Evolutionary conservation across 2,797 vertebrate genomes (phyloP).

Genomic region (Rallus crepitans): DNA sequence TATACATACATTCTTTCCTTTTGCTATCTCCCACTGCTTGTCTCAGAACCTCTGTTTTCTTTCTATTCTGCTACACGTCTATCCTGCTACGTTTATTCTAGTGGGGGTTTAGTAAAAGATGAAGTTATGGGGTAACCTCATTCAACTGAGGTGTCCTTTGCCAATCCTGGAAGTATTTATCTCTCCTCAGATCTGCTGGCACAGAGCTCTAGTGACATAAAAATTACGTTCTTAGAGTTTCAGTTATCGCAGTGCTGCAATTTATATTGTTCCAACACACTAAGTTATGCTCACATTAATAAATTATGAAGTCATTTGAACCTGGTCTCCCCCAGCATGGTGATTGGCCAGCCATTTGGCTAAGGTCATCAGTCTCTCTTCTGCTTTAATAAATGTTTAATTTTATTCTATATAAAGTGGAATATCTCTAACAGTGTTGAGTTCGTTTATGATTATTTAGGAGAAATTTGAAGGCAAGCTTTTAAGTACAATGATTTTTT

Average conservation of each 20-base stretch:
- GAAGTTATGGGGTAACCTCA: background rate
- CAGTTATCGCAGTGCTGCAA: background rate
- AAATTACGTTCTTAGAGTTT: background rate
- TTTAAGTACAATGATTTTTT: background rate
- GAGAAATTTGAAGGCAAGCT: conserved; percentile 3
- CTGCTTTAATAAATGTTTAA: conserved; percentile 35
- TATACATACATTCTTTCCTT: background rate
- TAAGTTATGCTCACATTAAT: background rate
- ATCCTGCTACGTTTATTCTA: background rate
- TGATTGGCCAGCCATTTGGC: background rate
- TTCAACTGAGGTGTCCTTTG: background rate
- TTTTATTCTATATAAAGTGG: conserved; percentile 13
- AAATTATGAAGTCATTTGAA: conserved; percentile 27
- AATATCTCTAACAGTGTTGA: background rate
- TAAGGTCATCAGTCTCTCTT: conserved; percentile 8
- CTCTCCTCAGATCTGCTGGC: background rate
- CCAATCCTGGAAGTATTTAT: background rate
- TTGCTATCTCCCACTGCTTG: background rate
- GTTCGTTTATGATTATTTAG: background rate
- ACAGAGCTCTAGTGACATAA: background rate
- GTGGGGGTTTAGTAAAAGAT: background rate
- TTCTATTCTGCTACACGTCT: background rate
- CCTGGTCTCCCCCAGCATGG: background rate
- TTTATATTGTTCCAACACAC: background rate
- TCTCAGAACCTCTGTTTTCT: background rate